Conservation (phyloP, 1,140 invertebrate genomes). For the Scaptomyza graminum region DNA sequence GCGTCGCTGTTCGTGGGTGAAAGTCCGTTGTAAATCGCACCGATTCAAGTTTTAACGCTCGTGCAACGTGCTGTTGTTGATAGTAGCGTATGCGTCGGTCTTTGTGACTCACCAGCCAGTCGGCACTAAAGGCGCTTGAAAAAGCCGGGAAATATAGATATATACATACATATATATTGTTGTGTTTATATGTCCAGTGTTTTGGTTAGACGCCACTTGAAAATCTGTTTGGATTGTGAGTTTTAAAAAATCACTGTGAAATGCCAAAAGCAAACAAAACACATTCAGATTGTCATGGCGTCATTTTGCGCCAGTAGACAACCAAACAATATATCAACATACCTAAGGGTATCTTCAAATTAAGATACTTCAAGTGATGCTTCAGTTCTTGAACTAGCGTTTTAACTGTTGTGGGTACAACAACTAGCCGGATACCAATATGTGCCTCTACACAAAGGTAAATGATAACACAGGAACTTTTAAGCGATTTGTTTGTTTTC, state of each 20-base stretch:
- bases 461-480: slow-evolving; percentile 15
- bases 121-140: slow-evolving; percentile 13
- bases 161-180: slow-evolving; percentile 17
- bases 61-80: slow-evolving; percentile 33
- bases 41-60: slow-evolving; percentile 21
- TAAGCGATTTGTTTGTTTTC: slow-evolving; percentile 9
- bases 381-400: slow-evolving; percentile 3
- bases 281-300: slow-evolving; percentile 53
- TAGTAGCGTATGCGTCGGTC: slow-evolving; percentile 49
- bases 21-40: slow-evolving; percentile 45
- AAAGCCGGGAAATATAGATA: slow-evolving; percentile 46
- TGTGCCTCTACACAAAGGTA: slow-evolving; percentile 21
- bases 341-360: slow-evolving; percentile 16
- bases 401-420: neutral
- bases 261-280: slow-evolving; percentile 57
- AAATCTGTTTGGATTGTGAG: slow-evolving; percentile 59
- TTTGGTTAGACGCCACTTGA: slow-evolving; percentile 64
- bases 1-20: slow-evolving; percentile 68
- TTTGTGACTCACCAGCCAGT: slow-evolving; percentile 38
- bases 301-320: slow-evolving; percentile 37
- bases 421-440: slow-evolving; percentile 4
- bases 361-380: slow-evolving; percentile 8
- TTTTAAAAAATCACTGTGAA: slow-evolving; percentile 37
- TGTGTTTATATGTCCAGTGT: slow-evolving; percentile 30
- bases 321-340: slow-evolving; percentile 28